Base-by-base conservation (phyloP, 1,140 invertebrate species). In the Coboldia fuscipes region DNA sequence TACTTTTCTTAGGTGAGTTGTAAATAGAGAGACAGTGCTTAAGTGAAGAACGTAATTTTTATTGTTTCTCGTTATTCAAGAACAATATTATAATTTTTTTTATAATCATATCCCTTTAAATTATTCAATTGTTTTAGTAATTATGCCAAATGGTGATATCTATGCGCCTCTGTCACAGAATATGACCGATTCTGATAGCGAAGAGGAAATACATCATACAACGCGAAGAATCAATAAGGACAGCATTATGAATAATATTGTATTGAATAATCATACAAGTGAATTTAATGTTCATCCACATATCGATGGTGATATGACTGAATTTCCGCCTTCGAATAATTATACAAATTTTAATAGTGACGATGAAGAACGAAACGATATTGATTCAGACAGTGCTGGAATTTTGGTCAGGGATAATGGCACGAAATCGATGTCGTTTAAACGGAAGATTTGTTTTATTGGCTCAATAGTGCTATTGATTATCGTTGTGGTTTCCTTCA, bases 131-230 rank as follows among this genome's bases (percentile, higher is more conserved):
- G n/a, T n/a, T n/a, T n/a, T n/a, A n/a, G n/a, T n/a, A n/a, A n/a
- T n/a, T 6, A 54, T 54, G 51, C 50, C 48, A 26, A 50, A 49
- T 42, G 44, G 44, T 32, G 51, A 54, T 38, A 62, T 64, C 44
- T 79, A 79, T 51, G 59, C 73, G 37, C 74, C 73, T 22, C 47
- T 79, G 43, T 73, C 68, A 13, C 74, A 79, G 56, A 68, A 67
- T 40, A 59, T 78, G 38, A 71, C 71, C 30, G 75, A 76, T 48
- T 75, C 72, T 0, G 73, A 76, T 42, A 75, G 72, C 2, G 74
- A 78, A 39, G 73, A 75, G 41, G 75, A 77, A 39, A 52, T 61
- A 36, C 59, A 54, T 34, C 58, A 42, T 49, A 44, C 40, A 20
- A 45, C 18, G 39, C 49, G 41, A 44, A 44, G 32, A 55, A 54